These are phyloP conservation scores for Tragulus kanchil DNA, from an alignment of 2,113 vertebrate species.

Conservation along the genomic window DNA sequence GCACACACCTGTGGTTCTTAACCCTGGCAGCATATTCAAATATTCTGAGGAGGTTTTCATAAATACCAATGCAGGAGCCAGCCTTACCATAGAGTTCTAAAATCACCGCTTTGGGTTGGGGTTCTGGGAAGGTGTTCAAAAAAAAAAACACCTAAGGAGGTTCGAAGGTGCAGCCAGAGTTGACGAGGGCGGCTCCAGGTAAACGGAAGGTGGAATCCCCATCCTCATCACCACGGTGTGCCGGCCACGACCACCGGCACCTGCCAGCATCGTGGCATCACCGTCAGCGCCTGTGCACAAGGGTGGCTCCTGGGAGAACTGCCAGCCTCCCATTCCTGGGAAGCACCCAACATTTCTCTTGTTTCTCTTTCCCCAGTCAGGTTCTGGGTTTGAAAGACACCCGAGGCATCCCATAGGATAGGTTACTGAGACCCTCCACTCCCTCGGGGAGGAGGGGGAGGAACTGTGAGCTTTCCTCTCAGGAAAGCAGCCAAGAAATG, in stretches of 20 bases:
- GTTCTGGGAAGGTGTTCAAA: background rate
- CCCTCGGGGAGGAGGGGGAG: background rate
- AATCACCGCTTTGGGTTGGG: conserved; percentile 30
- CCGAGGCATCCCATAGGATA: background rate
- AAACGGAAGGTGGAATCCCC: background rate
- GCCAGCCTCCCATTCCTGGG: background rate
- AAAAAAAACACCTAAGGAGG: background rate
- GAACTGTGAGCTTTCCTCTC: background rate
- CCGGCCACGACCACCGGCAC: rapidly evolving
- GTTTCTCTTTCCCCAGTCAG: background rate
- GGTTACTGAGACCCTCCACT: background rate
- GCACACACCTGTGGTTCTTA: background rate
- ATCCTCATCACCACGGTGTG: too few relatives aligned
- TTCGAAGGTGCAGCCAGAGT: background rate
- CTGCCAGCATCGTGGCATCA: rapidly evolving
- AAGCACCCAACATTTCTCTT: conserved; percentile 37
- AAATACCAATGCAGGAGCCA: background rate
- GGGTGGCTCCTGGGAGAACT: background rate
- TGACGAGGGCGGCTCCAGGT: background rate
- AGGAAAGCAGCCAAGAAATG: conserved; percentile 38
- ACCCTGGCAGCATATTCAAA: background rate
- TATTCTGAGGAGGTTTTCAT: conserved; percentile 1
- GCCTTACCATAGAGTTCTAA: background rate
- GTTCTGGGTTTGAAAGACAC: background rate
- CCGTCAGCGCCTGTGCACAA: background rate